These are phyloP conservation scores for Pelecanoides urinatrix DNA, from an alignment of 2,113 vertebrate species.

Conservation along the genomic window DNA sequence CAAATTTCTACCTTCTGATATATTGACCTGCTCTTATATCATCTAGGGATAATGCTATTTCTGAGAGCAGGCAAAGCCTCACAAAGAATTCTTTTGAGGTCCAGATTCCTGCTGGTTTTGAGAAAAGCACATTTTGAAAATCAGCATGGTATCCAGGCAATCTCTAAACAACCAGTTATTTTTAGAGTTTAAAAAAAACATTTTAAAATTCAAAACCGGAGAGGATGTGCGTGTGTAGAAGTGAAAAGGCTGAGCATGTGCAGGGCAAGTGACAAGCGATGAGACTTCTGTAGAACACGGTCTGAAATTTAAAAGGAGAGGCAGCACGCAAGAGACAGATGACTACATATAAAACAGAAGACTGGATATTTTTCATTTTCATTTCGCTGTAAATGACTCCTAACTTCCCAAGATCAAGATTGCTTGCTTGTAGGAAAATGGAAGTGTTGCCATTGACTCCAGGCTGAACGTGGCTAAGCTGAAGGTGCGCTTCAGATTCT, in stretches of 20 bases:
- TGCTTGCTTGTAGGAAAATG: not conserved
- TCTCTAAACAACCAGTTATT: conserved; percentile 41
- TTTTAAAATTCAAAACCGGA: not conserved
- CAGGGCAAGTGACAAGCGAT: not conserved
- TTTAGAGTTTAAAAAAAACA: not conserved
- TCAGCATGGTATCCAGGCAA: conserved; percentile 20
- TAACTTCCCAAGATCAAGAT: not conserved
- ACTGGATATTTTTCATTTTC: conserved; percentile 2
- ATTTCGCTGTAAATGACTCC: conserved; percentile 3
- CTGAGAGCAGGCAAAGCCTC: not conserved
- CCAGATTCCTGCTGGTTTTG: conserved; percentile 21
- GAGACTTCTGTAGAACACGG: not conserved
- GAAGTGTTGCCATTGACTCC: not conserved
- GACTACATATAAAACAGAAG: not conserved
- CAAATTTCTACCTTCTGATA: not conserved
- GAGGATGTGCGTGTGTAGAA: not conserved
- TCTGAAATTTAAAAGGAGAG: not conserved
- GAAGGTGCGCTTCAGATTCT: conserved; percentile 23
- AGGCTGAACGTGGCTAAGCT: not conserved
- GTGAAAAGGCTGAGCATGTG: rapidly evolving
- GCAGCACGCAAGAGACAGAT: not conserved
- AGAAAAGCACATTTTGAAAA: conserved; percentile 58
- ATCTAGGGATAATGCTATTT: conserved; percentile 19
- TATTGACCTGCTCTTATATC: not conserved
- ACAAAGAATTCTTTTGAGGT: conserved; percentile 10